Evolutionary conservation across 2,113 vertebrate species (phyloP).

Genomic region (Oostethus manadensis): DNA sequence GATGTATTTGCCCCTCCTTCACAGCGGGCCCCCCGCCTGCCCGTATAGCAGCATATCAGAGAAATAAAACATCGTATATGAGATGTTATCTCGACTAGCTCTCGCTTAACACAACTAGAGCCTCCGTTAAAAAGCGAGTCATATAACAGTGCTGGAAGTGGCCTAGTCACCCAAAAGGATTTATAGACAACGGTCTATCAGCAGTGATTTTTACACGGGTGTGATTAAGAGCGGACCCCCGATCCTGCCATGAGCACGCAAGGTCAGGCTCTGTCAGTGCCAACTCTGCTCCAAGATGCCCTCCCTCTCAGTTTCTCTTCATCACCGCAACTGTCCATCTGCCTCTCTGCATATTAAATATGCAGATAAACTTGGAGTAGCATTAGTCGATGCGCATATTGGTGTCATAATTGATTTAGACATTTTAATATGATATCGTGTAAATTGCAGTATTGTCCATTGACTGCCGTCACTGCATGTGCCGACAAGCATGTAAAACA

Average conservation of each 20-base stretch:
- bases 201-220: conserved; percentile 65
- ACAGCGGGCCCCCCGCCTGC: not conserved
- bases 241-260: conserved; percentile 48
- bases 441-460: not conserved
- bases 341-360: conserved; percentile 9
- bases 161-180: conserved; percentile 56
- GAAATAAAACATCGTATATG: conserved; percentile 14
- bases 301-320: conserved; percentile 15
- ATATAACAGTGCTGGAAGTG: conserved; percentile 56
- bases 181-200: conserved; percentile 64
- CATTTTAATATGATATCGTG: not conserved
- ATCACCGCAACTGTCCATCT: conserved; percentile 4
- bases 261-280: conserved; percentile 44
- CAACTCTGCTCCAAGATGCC: conserved; percentile 17
- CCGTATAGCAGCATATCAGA: not conserved
- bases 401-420: too few species aligned
- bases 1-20: conserved; percentile 1
- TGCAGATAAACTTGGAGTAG: conserved; percentile 14
- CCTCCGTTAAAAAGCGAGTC: conserved; percentile 41
- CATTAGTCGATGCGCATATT: not conserved
- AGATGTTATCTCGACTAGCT: conserved; percentile 28
- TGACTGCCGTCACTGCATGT: not conserved
- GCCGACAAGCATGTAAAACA: too few species aligned
- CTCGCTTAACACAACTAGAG: conserved; percentile 50
- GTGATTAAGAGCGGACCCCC: conserved; percentile 67